Percentiles rank a stretch among this genome's conserved stretches.
phyloP scores from a whole-genome alignment of 2,797 vertebrate species.

The Toxotes lorentzi region DNA sequence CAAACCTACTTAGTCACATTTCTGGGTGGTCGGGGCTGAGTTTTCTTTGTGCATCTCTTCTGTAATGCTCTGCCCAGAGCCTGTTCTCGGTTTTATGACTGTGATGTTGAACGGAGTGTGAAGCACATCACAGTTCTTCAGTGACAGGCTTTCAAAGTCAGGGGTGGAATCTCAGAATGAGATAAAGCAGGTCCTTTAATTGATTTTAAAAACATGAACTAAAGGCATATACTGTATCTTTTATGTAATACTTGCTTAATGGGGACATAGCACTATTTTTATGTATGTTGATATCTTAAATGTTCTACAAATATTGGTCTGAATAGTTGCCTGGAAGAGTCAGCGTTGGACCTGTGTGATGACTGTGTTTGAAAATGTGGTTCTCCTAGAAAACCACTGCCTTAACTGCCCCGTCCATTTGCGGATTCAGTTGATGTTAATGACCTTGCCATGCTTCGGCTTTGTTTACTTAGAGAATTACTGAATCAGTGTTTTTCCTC shows the following conservation, averaged over 20 bases:
- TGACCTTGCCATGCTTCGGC: slow-evolving; percentile 26
- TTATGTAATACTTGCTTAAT: neutral
- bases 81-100: slow-evolving; percentile 52
- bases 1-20: slow-evolving; percentile 47
- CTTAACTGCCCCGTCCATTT: slow-evolving; percentile 33
- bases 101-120: slow-evolving; percentile 30
- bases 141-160: slow-evolving; percentile 25
- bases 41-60: slow-evolving; percentile 54
- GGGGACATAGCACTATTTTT: neutral
- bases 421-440: slow-evolving; percentile 35
- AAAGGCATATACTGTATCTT: neutral
- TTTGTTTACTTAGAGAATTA: slow-evolving; percentile 46
- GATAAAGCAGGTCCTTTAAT: slow-evolving; percentile 11
- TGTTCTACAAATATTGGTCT: neutral
- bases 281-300: slow-evolving; percentile 5
- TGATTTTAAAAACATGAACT: slow-evolving; percentile 15
- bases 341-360: slow-evolving; percentile 5
- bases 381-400: slow-evolving; percentile 42
- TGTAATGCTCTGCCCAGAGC: slow-evolving; percentile 38
- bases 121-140: slow-evolving; percentile 15
- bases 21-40: slow-evolving; percentile 61
- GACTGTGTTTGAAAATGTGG: slow-evolving; percentile 39
- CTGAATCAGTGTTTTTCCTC: slow-evolving; percentile 14
- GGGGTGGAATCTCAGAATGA: slow-evolving; percentile 14
- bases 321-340: slow-evolving; percentile 37